phyloP scores from a whole-genome alignment of 2,888 invertebrate species.

The Leptinotarsa juncta region DNA sequence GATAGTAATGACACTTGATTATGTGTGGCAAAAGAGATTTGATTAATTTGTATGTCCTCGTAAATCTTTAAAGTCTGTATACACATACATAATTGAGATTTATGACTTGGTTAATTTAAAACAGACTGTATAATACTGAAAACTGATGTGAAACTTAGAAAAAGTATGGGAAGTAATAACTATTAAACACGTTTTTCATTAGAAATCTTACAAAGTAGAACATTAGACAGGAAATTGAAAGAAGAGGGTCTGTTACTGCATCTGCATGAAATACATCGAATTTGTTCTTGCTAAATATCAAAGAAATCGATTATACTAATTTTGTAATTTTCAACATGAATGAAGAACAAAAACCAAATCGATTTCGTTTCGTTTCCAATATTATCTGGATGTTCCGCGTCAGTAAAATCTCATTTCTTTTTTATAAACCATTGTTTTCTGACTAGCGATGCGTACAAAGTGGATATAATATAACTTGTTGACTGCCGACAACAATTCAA shows the following conservation, averaged over 20 bases:
- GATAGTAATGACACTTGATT: too few relatives aligned
- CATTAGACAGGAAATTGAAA: background rate
- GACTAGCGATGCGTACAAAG: conserved; percentile 35
- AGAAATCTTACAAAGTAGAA: background rate
- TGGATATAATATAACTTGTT: conserved; percentile 20
- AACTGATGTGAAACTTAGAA: too few relatives aligned
- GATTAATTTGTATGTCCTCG: too few relatives aligned
- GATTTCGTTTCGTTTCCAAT: conserved; percentile 31
- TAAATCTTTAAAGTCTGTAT: too few relatives aligned
- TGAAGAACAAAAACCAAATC: conserved; percentile 35
- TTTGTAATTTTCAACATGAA: conserved; percentile 39
- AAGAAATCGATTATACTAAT: conserved; percentile 36
- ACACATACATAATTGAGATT: too few relatives aligned
- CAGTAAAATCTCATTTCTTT: conserved; percentile 41
- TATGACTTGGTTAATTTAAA: too few relatives aligned
- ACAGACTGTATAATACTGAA: too few relatives aligned
- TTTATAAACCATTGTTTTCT: conserved; percentile 30
- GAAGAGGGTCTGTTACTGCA: background rate
- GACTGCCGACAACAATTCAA: conserved; percentile 18
- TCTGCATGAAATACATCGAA: background rate
- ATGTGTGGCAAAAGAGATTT: too few relatives aligned
- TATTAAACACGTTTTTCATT: too few relatives aligned
- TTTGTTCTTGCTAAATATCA: conserved; percentile 29
- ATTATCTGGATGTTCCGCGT: conserved; percentile 35
- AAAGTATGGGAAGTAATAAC: too few relatives aligned